Base-by-base conservation (phyloP, 2,797 vertebrate genomes). In the Sebastes diaconus region DNA sequence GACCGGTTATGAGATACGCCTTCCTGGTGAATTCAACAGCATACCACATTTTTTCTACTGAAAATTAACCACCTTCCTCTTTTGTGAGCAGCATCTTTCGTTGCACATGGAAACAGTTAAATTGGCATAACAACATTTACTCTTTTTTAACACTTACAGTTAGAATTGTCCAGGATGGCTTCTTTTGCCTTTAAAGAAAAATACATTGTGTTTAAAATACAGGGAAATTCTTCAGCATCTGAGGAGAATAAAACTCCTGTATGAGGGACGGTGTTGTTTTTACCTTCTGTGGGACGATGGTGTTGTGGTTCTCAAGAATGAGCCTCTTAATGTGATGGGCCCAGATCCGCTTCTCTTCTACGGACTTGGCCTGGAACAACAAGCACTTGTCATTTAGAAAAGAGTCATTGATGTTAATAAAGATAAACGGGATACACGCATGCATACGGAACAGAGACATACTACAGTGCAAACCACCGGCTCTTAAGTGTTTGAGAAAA, bases 301-400 rank as follows among this genome's bases (percentile, higher is more conserved):
- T 94, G 1, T 97, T 98, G 92, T 99, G 98, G 87, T 99, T 99
- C 92, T 99, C 98, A 66, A 99, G 94, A 81, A 99, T 99, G 60
- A 99, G 97, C 74, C 98, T 96, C 94, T 99, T 99, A 75, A 99
- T 97, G 85, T 99, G 97, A 91, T 99, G 97, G 50, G 97, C 97
- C 98, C 98, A 99, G 20, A 96, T 42, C 0, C 97, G 96, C 90
- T 99, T 99, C 93, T 99, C 98, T 80, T 99, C 98, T 7, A 95
- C 96, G 0, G 96, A 97, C 88, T 95, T 98, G 87, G 97, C 97
- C 98, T 99, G 85, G 16, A 73, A 73, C n/a, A 67, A 83, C 39
- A 77, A 75, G 18, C 16, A 70, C 55, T 73, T 13, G 24, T 54
- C 52, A 75, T 29, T 72, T 18, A 39, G 24, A 42, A 46, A 22